Conservation (phyloP, 2,113 vertebrate genomes). For the Tautogolabrus adspersus region DNA sequence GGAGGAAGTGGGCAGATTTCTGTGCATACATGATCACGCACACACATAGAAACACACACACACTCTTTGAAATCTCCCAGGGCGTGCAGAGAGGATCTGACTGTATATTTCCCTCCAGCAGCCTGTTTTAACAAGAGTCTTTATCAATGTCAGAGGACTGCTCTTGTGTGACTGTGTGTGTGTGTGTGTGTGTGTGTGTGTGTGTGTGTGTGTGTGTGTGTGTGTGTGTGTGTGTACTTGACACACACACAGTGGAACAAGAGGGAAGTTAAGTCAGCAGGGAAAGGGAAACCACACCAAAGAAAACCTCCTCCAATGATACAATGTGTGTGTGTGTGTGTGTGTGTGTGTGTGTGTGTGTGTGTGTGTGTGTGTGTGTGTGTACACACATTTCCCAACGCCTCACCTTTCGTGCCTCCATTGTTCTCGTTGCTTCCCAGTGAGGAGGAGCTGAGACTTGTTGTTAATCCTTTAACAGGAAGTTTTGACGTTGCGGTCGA, state of each 20-base stretch:
- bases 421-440: conserved; percentile 64
- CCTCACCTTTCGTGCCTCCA: conserved; percentile 60
- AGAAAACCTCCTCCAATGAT: neutral
- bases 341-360: too few species aligned
- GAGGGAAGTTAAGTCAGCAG: conserved; percentile 24
- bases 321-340: neutral
- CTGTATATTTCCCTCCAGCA: neutral
- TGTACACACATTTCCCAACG: neutral
- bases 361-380: too few species aligned
- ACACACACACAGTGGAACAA: neutral
- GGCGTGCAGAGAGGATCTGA: neutral
- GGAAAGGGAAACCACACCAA: conserved; percentile 34
- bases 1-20: conserved; percentile 19
- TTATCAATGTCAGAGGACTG: neutral
- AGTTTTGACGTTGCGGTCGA: conserved; percentile 66
- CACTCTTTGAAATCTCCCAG: neutral
- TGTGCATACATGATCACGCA: neutral
- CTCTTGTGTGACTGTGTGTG: too few species aligned
- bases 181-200: neutral
- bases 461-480: conserved; percentile 74
- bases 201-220: neutral
- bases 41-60: conserved; percentile 6
- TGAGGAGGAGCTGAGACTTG: conserved; percentile 59
- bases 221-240: neutral
- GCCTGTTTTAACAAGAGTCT: neutral